phyloP scores from a whole-genome alignment of 1,140 invertebrate genomes.

The Drosophila nebulosa region DNA sequence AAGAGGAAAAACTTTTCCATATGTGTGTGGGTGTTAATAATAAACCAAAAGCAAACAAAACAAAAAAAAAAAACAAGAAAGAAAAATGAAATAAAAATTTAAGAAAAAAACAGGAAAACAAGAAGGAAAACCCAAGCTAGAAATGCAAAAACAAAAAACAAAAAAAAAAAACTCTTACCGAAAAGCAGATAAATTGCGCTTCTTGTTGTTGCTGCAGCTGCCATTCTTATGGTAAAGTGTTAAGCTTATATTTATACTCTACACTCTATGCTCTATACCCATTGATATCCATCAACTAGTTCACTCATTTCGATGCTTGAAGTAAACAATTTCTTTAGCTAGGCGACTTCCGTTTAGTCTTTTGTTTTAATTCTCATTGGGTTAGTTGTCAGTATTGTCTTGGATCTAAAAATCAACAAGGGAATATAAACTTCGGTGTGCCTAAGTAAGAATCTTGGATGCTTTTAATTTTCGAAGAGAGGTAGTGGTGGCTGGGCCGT shows the following conservation, averaged over 20 bases:
- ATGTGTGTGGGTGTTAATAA: conserved; percentile 22
- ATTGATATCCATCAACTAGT: too few species aligned
- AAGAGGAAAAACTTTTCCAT: conserved; percentile 56
- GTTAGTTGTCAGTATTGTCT: too few species aligned
- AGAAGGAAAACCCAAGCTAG: not conserved
- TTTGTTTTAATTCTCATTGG: too few species aligned
- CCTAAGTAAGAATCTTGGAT: not conserved
- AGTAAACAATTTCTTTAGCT: too few species aligned
- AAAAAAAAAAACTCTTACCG: conserved; percentile 49
- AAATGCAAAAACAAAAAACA: conserved; percentile 23
- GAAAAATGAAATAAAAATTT: not conserved
- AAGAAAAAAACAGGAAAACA: not conserved
- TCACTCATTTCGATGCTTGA: too few species aligned
- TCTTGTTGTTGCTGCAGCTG: conserved; percentile 40
- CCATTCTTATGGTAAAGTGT: conserved; percentile 66
- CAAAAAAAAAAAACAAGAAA: not conserved
- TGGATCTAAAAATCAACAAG: not conserved
- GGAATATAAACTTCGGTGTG: not conserved
- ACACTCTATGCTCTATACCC: not conserved
- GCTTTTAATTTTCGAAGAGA: conserved; percentile 1
- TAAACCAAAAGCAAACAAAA: conserved; percentile 9
- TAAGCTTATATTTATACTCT: conserved; percentile 37
- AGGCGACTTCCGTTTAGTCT: too few species aligned
- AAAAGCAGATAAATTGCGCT: conserved; percentile 59
- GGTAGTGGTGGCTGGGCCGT: not conserved